Percentiles rank a stretch among this genome's conserved stretches.
phyloP scores from a whole-genome alignment of 1,140 invertebrate genomes.

The Drosophila murphyi region DNA sequence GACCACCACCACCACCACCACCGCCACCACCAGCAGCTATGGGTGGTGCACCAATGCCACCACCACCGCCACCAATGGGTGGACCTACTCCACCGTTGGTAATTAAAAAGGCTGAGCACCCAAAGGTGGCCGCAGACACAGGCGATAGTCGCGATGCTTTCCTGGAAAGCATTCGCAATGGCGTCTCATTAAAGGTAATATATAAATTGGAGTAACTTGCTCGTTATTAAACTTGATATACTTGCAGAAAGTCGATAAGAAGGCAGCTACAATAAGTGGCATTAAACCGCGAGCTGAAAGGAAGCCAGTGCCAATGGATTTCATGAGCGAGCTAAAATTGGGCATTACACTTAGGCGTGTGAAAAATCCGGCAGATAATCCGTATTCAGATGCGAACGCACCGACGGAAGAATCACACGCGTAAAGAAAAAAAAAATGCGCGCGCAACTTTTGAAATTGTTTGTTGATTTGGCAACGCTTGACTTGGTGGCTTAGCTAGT shows the following conservation, averaged over 20 bases:
- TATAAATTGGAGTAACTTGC: not conserved
- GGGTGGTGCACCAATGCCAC: slow-evolving; percentile 28
- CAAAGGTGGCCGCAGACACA: slow-evolving; percentile 20
- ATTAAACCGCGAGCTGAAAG: slow-evolving; percentile 64
- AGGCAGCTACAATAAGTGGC: slow-evolving; percentile 75
- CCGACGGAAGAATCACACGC: slow-evolving; percentile 63
- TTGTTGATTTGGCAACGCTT: slow-evolving; percentile 24
- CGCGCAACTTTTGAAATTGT: not conserved
- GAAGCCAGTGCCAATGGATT: slow-evolving; percentile 65
- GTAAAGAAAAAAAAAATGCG: slow-evolving; percentile 26
- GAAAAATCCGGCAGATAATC: slow-evolving; percentile 69
- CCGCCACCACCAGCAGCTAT: slow-evolving; percentile 25
- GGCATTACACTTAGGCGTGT: slow-evolving; percentile 67
- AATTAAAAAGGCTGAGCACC: slow-evolving; percentile 41
- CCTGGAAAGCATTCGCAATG: slow-evolving; percentile 71
- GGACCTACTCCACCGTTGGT: slow-evolving; percentile 26
- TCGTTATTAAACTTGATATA: not conserved
- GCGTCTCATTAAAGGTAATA: slow-evolving; percentile 68
- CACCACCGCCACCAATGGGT: slow-evolving; percentile 42
- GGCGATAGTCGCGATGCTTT: slow-evolving; percentile 68
- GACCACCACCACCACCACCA: slow-evolving; percentile 50
- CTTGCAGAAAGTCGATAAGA: slow-evolving; percentile 72
- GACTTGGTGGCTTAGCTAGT: not conserved
- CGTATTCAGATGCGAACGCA: slow-evolving; percentile 45
- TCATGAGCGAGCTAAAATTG: slow-evolving; percentile 72